A percentile compares a stretch with the other conserved stretches of the same genome.
These are phyloP conservation scores for Troides oblongomaculatus DNA, from an alignment of 2,888 invertebrate genomes.

Conservation along the genomic window DNA sequence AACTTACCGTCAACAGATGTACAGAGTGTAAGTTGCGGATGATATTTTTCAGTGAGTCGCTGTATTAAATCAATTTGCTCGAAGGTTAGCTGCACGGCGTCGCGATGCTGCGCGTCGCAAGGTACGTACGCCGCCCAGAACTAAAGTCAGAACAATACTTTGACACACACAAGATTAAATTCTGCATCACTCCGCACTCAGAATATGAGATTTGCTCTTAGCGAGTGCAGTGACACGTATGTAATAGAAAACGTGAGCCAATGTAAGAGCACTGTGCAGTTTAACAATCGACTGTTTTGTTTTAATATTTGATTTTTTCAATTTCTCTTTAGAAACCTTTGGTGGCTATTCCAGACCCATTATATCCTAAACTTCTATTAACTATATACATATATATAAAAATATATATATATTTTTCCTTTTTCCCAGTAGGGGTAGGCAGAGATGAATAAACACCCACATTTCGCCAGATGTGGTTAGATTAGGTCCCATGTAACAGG, in stretches of 20 bases:
- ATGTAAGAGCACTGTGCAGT: conserved; percentile 14
- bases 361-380: too few species aligned
- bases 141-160: conserved; percentile 67
- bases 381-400: too few species aligned
- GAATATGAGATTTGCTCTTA: conserved; percentile 54
- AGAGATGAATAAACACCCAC: too few species aligned
- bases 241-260: conserved; percentile 44
- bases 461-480: too few species aligned
- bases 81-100: conserved; percentile 90
- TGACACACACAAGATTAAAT: conserved; percentile 58
- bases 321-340: too few species aligned
- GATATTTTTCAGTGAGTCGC: conserved; percentile 88
- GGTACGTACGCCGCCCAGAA: conserved; percentile 94
- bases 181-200: conserved; percentile 39
- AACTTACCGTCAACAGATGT: conserved; percentile 87
- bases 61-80: conserved; percentile 93
- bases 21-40: conserved; percentile 87
- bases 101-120: conserved; percentile 90
- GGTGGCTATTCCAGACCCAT: too few species aligned
- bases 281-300: conserved; percentile 26
- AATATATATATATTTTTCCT: too few species aligned
- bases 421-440: too few species aligned
- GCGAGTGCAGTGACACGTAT: conserved; percentile 47
- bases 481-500: too few species aligned
- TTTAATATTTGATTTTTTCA: too few species aligned